Base-by-base conservation (phyloP, 2,888 invertebrate genomes). In the Neria commutata region DNA sequence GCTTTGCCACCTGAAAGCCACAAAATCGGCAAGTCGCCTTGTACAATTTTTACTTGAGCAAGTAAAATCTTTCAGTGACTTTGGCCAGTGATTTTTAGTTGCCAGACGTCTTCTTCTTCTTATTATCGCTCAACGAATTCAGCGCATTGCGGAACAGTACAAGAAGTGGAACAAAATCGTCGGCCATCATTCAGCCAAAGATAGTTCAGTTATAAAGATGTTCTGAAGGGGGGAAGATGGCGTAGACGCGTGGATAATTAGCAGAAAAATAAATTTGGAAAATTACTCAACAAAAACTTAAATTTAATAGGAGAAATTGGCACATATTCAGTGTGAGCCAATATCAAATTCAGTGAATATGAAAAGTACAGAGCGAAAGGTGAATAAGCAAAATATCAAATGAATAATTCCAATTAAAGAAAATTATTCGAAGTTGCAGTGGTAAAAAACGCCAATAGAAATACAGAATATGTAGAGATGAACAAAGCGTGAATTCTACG, bases 221-320 rank as follows among this genome's bases (percentile, higher is more conserved):
- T 8, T 8, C 29, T 60, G 59, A 62, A 60, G 63, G 62, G 64
- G 57, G 60, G 55, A 60, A 62, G 62, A 55, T 55, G 56, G 33
- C 58, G 56, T 62, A 60, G 58, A 60, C 64, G 64, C 64, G 64
- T 64, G 62, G 62, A 62, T 64, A 55, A 59, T 42, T 62, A n/a
- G n/a, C n/a, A n/a, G n/a, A n/a, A 49, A 52, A 45, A 51, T 50
- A 46, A 61, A 51, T 6, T 29, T 29, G 29, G 6, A 29, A 29
- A 29, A 29, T 29, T 29, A 29, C 29, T 29, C 11, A 29, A 56
- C 37, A 52, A 59, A 58, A 57, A 49, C 56, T 51, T 54, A 56
- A 61, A 24, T 49, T 42, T 63, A 26, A 40, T 48, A 34, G 21
- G 37, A 11, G 6, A 8, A 8, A 29, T 29, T 29, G 11, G 11